Evolutionary conservation across 2,888 invertebrate species (phyloP), one percentile per base, ranked within the genome.

Genomic region (Tricholauxania praeusta): DNA sequence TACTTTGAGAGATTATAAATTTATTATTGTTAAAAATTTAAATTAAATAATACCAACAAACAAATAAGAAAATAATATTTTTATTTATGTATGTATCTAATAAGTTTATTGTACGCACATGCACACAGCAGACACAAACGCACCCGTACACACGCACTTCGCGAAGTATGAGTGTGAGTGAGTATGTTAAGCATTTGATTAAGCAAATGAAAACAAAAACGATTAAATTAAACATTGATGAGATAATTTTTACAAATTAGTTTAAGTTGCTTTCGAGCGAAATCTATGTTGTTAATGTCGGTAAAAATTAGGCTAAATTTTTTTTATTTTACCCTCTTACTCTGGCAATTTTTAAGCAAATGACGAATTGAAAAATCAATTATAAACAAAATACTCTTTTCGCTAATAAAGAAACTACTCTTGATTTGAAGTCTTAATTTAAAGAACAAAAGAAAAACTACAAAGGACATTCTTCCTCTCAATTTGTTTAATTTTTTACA

Each of bases 1-100:
- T 68, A 68, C 68, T 68, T 59, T 51, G 68, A 68, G 68, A 68
- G 68, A 68, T 68, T 68, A 68, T 57, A 48, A 39, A 39, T 39
- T 39, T 39, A 39, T 39, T 39, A 39, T 39, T 39, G 39, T 39
- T 39, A 39, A 14, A 57, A 19, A 68, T 57, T 68, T 52, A 14
- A 67, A 48, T 57, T 19, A 22, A 68, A 47, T 68, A 49, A 49
- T 51, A 52, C 32, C 66, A 66, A 28, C n/a, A 19, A 51, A 5
- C n/a, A n/a, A 32, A 32, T 48, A 68, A 47, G 15, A 57, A 57
- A 48, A 59, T 47, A 48, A 59, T 47, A 48, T 32, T 52, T 32
- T 39, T 52, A n/a, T 49, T 53, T 66, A 66, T 66, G 6, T 39
- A 10, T 39, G 39, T 39, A 39, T 39, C 39, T 7, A 10, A 39